Base-by-base conservation (phyloP, 2,888 invertebrate species). In the Pollenia griseotomentosa region DNA sequence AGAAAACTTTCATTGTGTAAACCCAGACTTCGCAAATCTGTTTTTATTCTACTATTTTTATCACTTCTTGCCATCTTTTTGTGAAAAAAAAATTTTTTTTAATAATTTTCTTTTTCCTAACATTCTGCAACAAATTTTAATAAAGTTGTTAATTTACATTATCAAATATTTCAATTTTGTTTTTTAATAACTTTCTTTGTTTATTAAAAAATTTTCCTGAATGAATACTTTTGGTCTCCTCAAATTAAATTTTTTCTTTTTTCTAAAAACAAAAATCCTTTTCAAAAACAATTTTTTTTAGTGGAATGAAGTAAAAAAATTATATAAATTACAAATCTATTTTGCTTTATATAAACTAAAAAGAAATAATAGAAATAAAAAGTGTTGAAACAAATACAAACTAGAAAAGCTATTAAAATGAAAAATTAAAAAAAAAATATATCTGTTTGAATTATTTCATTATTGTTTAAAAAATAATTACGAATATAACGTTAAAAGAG, bases 281-380 rank as follows among this genome's bases (percentile, higher is more conserved):
- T 57, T 12, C n/a, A 48, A 59, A 70, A 59, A 74, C 33, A 66
- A 53, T 77, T 57, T 63, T 73, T 75, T 82, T 81, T 55, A 70
- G 77, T 85, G 87, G 87, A 88, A 88, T 88, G 87, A 88, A 83
- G 63, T 70, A 87, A 79, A 83, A 71, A n/a, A 57, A 74, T 68
- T 79, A 65, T 48, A 14, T 42, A 59, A 74, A 68, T 66, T 74
- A 82, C 4, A 66, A 66, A 73, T 51, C 71, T 42, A 65, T 33
- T n/a, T 61, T 77, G 33, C 10, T 59, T 66, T 48, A 19, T 55
- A 44, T 63, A 61, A 63, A 23, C 1, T 19, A 11, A 16, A 12
- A 55, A 53, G 55, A 40, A 68, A 57, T 57, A 63, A 74, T 42
- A 82, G 53, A 80, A 79, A 59, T 70, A 55, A 55, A 61, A 68